phyloP scores from a whole-genome alignment of 2,113 vertebrate genomes.

The Atlantisia rogersi region DNA sequence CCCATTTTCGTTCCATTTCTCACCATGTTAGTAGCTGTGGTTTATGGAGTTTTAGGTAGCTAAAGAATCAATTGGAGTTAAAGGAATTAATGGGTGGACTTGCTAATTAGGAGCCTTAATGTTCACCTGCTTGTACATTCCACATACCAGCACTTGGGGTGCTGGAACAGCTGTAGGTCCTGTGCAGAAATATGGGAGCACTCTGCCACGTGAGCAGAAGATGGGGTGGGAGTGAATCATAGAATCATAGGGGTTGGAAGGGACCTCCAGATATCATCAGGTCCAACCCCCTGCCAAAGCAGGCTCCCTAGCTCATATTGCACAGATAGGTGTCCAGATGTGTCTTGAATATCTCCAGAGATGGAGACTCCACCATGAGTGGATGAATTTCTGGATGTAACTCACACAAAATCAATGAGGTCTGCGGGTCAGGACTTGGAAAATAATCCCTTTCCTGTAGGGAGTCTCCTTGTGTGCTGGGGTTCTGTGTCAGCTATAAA shows the following conservation, averaged over 20 bases:
- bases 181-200: background rate
- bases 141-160: background rate
- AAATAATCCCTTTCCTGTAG: background rate
- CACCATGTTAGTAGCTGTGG: background rate
- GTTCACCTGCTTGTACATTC: background rate
- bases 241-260: too few species aligned
- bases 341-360: too few species aligned
- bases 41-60: background rate
- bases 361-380: too few species aligned
- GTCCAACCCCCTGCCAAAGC: too few species aligned
- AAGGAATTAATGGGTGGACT: background rate
- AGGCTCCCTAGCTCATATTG: too few species aligned
- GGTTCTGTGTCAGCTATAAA: background rate
- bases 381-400: background rate
- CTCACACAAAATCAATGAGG: background rate
- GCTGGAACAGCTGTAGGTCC: background rate
- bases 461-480: background rate
- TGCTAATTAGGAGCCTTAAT: background rate
- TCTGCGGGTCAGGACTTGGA: background rate
- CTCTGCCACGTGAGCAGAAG: background rate
- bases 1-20: background rate
- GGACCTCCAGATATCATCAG: too few species aligned
- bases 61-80: background rate
- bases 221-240: accelerated
- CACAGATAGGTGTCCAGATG: too few species aligned